Evolutionary conservation across 53 echinoderm and acorn worm species (phyloP).

Genomic region (Temnopleurus reevesii): DNA sequence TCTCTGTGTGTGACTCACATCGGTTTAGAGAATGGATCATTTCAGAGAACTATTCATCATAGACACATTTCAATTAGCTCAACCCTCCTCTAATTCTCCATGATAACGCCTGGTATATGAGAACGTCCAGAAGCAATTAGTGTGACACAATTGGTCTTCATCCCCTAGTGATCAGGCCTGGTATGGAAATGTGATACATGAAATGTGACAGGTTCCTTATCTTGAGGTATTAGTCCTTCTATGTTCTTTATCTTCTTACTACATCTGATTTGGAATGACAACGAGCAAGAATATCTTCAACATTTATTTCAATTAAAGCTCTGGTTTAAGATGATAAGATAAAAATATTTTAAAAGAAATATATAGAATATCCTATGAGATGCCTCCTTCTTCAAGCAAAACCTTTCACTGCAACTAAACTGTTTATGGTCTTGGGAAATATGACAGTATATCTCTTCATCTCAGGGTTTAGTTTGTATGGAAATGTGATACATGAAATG

Average conservation of each 20-base stretch:
- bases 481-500: too few relatives aligned
- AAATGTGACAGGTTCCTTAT: constrained; percentile 25
- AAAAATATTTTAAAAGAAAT: too few relatives aligned
- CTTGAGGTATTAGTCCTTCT: not conserved
- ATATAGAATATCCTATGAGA: too few relatives aligned
- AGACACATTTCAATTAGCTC: constrained; percentile 45
- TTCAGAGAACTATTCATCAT: constrained; percentile 27
- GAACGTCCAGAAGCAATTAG: constrained; percentile 5
- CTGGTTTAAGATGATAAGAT: too few relatives aligned
- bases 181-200: constrained; percentile 32
- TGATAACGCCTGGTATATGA: not conserved
- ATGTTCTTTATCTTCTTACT: not conserved
- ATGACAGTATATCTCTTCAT: too few relatives aligned
- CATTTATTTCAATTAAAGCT: too few relatives aligned
- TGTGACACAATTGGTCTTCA: not conserved
- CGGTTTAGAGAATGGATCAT: not conserved
- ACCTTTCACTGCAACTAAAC: too few relatives aligned
- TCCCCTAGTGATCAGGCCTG: not conserved
- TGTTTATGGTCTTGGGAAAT: too few relatives aligned
- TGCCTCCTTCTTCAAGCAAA: too few relatives aligned
- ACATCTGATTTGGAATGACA: not conserved
- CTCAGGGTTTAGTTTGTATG: too few relatives aligned
- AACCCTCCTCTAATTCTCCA: not conserved
- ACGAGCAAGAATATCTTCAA: not conserved
- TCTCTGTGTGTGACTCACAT: constrained; percentile 18